These are phyloP conservation scores for Zoroaster sp. DNA, from an alignment of 53 echinoderm and acorn worm genomes.

Conservation along the genomic window DNA sequence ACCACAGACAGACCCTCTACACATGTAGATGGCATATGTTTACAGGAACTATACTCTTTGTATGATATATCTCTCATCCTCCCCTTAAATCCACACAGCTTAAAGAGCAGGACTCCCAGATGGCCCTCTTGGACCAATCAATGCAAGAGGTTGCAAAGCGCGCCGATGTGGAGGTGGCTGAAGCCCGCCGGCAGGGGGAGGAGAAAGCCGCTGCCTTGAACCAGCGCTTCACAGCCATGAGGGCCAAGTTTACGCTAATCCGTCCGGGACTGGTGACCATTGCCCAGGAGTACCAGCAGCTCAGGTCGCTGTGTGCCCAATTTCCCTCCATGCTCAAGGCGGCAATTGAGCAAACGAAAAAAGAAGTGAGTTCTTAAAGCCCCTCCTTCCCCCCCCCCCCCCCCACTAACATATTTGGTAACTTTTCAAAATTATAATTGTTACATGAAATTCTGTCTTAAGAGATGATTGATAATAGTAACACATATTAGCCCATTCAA, in stretches of 20 bases:
- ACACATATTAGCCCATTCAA: no score
- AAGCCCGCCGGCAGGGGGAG: conserved; percentile 64
- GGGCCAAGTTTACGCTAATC: conserved; percentile 69
- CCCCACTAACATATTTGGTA: not conserved
- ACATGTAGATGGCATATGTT: no score
- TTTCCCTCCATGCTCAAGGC: conserved; percentile 84
- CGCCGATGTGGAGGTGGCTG: conserved; percentile 58
- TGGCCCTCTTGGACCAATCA: conserved; percentile 63
- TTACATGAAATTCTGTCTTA: no score
- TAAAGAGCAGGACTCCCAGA: conserved; percentile 60
- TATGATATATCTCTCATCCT: no score
- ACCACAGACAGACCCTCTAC: no score
- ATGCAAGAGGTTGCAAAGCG: conserved; percentile 65
- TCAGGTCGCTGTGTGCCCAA: conserved; percentile 82
- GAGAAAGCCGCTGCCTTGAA: conserved; percentile 55
- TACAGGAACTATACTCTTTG: no score
- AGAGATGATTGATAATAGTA: no score
- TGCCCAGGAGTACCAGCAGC: conserved; percentile 93
- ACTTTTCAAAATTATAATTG: not conserved
- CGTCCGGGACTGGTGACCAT: conserved; percentile 89
- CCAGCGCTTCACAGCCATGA: conserved; percentile 64
- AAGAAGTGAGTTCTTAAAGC: conserved; percentile 63
- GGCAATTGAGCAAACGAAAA: conserved; percentile 89
- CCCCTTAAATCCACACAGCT: conserved; percentile 26
- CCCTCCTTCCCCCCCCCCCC: no score